Evolutionary conservation across 53 echinoderm and acorn worm genomes (phyloP), one percentile per base, ranked within the genome.

Genomic region (Zoroaster sp.): DNA sequence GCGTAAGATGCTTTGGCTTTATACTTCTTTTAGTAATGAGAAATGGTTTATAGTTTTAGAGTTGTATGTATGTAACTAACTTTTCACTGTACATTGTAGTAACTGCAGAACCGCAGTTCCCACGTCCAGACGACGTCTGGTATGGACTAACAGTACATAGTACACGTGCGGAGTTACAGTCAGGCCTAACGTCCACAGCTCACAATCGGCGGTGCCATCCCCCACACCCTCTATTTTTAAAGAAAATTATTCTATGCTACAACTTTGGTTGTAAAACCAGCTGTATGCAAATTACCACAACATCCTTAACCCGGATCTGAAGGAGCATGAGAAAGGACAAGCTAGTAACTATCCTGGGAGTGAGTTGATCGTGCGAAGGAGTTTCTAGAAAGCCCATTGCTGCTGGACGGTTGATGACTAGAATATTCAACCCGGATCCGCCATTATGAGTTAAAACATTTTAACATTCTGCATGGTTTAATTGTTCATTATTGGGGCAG

Each of bases 281-380:
- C 85, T 85, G 85, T 85, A 85, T 85, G 85, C 85, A 71, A 85
- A 85, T 85, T 7, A 85, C 35, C 35, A 38, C 70, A 71, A 44
- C 85, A 85, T 85, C 85, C 45, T 85, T 85, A 85, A 67, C 70
- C 70, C 71, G 35, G 34, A 21, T 36, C 46, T 25, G 47, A 14
- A 41, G 39, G 32, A 30, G 25, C 39, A 67, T n/a, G 66, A 81
- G 44, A 55, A 39, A 25, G 6, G 38, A 40, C 17, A 14, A 23
- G 38, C n/a, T 43, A 28, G 43, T 1, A 4, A 43, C 31, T 66
- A 15, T 66, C 42, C 42, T 42, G 41, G 42, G 68, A 67, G 13
- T 81, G 41, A 32, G 31, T 67, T 12, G 43, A 39, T 32, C 40
- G 11, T 23, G 6, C 42, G 81, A 66, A 40, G 67, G 38, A 6